These are phyloP conservation scores for Parasteatoda lunata DNA, from an alignment of 2,888 invertebrate genomes.

Conservation along the genomic window DNA sequence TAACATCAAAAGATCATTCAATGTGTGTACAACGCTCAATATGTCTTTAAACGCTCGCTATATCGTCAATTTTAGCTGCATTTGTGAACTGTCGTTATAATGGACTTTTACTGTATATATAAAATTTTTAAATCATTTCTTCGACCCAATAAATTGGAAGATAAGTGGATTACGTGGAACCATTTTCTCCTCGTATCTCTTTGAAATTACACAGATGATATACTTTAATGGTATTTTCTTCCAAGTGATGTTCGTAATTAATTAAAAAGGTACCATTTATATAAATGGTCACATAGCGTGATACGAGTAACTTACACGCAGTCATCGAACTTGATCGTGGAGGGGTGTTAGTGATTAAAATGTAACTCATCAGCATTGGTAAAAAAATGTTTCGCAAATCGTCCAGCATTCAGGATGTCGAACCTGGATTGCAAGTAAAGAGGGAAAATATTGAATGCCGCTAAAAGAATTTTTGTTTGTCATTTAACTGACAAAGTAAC, in stretches of 20 bases:
- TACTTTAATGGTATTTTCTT: conserved; percentile 2
- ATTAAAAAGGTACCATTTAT: background rate
- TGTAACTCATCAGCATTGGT: background rate
- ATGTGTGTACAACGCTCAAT: too few relatives aligned
- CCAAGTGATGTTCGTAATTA: background rate
- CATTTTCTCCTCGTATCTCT: background rate
- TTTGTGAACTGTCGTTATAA: too few relatives aligned
- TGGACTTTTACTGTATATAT: too few relatives aligned
- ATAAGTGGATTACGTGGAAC: too few relatives aligned
- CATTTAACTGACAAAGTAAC: conserved; percentile 31
- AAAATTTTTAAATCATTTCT: too few relatives aligned
- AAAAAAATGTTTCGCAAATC: background rate
- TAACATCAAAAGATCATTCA: too few relatives aligned
- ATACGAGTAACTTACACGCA: background rate
- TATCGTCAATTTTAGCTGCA: too few relatives aligned
- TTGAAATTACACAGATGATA: background rate
- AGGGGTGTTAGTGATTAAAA: background rate
- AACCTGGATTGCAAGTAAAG: background rate
- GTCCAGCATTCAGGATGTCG: background rate
- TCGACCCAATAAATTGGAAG: too few relatives aligned
- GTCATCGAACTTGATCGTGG: background rate
- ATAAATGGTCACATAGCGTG: conserved; percentile 1
- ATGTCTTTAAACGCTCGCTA: too few relatives aligned
- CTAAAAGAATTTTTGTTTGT: background rate
- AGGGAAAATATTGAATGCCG: background rate